Evolutionary conservation across 1,140 invertebrate species (phyloP), one percentile per base, ranked within the genome.

Genomic region (Drosophila pandora): DNA sequence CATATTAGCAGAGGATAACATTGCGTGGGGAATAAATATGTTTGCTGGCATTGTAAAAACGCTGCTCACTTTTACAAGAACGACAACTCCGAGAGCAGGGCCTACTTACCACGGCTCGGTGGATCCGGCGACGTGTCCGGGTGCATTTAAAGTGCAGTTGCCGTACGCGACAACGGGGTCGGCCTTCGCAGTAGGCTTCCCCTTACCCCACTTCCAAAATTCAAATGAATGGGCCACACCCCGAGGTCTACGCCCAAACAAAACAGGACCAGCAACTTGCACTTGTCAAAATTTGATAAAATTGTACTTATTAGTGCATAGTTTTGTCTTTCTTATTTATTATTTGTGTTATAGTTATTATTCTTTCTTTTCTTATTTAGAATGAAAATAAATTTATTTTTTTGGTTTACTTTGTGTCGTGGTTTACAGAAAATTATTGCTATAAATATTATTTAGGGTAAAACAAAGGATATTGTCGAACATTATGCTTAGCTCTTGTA

Each of bases 101-200:
- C 59, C 64, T 75, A 71, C 55, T 65, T 64, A 54, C 49, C 45
- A 69, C 49, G 22, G 55, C 17, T 45, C 45, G 21, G 22, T 45
- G 17, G 55, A 25, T 49, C 45, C 21, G 28, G 43, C 48, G 70
- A 60, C 47, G 70, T 63, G 59, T 43, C 61, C 48, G 56, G 52
- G 52, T 78, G 65, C 71, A 88, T 87, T 87, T 79, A 57, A 77
- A 78, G 76, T 87, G 82, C 82, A 87, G 79, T 79, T 87, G 75
- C 59, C 65, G 54, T 54, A 64, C 56, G 65, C 62, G 50, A 41
- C 69, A 13, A 21, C 39, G n/a, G 30, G 30, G 17, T 25, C 39
- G 37, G n/a, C 63, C 57, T 62, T 55, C 45, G 17, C 28, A 21
- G 3, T n/a, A 43, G 17, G 17, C 41, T 43, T 43, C 30, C 21